Base-by-base conservation (phyloP, 2,888 invertebrate genomes). In the Trachelus stipa region DNA sequence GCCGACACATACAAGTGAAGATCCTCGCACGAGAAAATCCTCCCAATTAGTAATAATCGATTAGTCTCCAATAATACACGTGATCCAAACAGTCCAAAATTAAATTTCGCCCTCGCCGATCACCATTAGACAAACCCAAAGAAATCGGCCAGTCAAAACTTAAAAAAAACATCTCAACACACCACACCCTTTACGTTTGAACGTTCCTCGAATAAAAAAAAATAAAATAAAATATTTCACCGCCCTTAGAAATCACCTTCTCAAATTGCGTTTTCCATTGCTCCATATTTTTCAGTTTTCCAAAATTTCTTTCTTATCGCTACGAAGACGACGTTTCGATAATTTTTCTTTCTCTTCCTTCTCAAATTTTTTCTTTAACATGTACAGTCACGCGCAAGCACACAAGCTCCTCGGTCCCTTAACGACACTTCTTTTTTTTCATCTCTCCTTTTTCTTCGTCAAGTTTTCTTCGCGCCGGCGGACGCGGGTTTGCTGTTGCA, bases 401-500 rank as follows among this genome's bases (percentile, higher is more conserved):
- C 80, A 69, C 80, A 79, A 79, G 37, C 56, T 15, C 23, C 12
- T 15, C 56, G 23, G 23, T 56, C 23, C 56, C 56, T 56, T 23
- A 56, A 56, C 23, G 56, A 56, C 56, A 23, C 56, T 23, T 56
- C 56, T 2, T 9, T 40, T 40, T 6, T 23, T 23, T 15, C 15
- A 2, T 15, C 9, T 23, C 40, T 4, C 2, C 40, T 6, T 15
- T 40, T 6, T 15, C 40, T 15, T 15, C 74, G 73, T 85, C 85
- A 83, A 81, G 77, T 80, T 78, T 84, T 85, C 79, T 78, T 84
- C 76, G 79, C 77, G 37, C 80, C 69, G 73, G 80, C 78, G 74
- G 75, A 80, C 81, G 83, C 77, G 69, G 82, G 71, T 80, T 80
- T 86, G 77, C 79, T 80, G 83, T 84, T 85, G 84, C 81, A 85